Base-by-base conservation (phyloP, 2,888 invertebrate species). In the Trachelus troglodyta region DNA sequence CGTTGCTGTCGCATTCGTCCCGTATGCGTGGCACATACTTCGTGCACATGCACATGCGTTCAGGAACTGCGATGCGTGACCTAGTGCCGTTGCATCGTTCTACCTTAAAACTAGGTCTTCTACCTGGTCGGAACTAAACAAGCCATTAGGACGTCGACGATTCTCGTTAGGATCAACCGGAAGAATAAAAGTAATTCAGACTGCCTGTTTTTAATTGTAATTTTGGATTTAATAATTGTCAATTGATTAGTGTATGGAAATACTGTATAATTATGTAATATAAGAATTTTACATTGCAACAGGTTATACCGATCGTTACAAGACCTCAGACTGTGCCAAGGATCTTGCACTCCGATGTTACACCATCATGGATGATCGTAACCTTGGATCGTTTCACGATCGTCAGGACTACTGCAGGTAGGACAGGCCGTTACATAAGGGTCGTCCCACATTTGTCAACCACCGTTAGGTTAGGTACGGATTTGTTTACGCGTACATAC, bases 61-160 rank as follows among this genome's bases (percentile, higher is more conserved):
- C 89, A 90, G 90, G 89, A 90, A 90, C 89, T 90, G 89, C 89
- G 87, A 90, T 90, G 90, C 90, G 90, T 91, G 91, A 91, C 91
- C 91, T 90, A 91, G 77, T 75, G 74, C 77, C 76, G 73, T 33
- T 69, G 56, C 56, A 37, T 73, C 73, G 77, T 74, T 76, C 71
- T 76, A 77, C 77, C 76, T 78, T 75, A 69, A 87, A 90, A 89
- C 90, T 90, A 90, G 90, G 90, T 90, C 90, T 90, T 88, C 87
- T 56, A 56, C 87, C 86, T 88, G 87, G 89, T 88, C 89, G 83
- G 85, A 86, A 86, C 88, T 85, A 86, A 85, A 79, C 81, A 81
- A 56, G 56, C 9, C 23, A 23, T 56, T 23, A 23, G 56, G 56
- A 56, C 56, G 6, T 56, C 1, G 23, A 40, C 0, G 40, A 40